These are phyloP conservation scores for Heterotilapia buettikoferi DNA, from an alignment of 2,113 vertebrate species.

Conservation along the genomic window DNA sequence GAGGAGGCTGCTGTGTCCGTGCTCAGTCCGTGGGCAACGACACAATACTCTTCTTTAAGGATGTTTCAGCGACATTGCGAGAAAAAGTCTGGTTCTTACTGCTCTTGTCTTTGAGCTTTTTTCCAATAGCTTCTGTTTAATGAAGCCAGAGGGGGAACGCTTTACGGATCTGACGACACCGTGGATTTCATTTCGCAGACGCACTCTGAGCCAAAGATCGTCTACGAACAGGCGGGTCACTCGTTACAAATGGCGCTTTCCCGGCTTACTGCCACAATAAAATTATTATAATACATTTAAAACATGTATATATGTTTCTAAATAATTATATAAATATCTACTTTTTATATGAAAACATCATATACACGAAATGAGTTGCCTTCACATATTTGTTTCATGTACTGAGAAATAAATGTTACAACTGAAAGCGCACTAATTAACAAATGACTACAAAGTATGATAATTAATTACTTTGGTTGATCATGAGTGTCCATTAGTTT, in stretches of 20 bases:
- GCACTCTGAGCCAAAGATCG: not conserved
- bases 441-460: not conserved
- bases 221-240: not conserved
- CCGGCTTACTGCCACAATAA: not conserved
- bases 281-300: not conserved
- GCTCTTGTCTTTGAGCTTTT: not conserved
- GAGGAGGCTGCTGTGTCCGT: not conserved
- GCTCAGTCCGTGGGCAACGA: not conserved
- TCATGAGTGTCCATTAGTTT: not conserved
- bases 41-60: not conserved
- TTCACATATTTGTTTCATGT: not conserved
- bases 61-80: conserved; percentile 1
- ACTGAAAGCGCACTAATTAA: not conserved
- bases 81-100: not conserved
- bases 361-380: not conserved
- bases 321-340: not conserved
- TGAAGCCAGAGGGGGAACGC: conserved; percentile 28
- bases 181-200: conserved; percentile 1
- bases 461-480: not conserved
- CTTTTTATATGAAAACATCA: not conserved
- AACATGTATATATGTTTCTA: not conserved
- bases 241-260: not conserved
- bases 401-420: not conserved
- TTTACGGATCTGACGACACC: conserved; percentile 66
- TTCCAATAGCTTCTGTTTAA: not conserved